Percentiles rank a stretch among this genome's conserved stretches.
These are phyloP conservation scores for Apis florea DNA, from an alignment of 1,140 invertebrate genomes.

Conservation along the genomic window DNA sequence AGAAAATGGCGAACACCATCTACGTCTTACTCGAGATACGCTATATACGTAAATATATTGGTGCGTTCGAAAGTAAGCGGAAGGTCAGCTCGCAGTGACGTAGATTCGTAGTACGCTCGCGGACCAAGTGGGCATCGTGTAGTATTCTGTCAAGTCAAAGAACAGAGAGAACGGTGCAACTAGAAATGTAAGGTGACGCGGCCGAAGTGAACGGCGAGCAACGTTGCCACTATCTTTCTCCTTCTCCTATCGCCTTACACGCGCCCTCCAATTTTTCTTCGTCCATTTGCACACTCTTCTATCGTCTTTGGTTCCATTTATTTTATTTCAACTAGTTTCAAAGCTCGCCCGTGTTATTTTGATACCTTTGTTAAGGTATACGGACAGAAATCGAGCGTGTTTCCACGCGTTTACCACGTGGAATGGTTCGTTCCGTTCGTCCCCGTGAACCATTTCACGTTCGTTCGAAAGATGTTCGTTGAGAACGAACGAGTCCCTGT, in stretches of 20 bases:
- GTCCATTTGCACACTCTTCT: not conserved
- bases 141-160: not conserved
- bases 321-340: not conserved
- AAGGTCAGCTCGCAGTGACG: constrained; percentile 27
- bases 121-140: not conserved
- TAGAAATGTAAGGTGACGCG: constrained; percentile 7
- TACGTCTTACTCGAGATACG: too few relatives aligned
- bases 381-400: not conserved
- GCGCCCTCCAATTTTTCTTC: not conserved
- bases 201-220: not conserved
- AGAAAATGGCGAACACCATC: too few relatives aligned
- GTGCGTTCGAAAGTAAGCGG: constrained; percentile 23
- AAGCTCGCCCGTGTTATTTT: too few relatives aligned
- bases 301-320: not conserved
- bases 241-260: not conserved
- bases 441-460: too few relatives aligned
- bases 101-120: constrained; percentile 1
- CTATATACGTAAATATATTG: too few relatives aligned
- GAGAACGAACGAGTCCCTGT: not conserved
- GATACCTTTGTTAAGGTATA: not conserved
- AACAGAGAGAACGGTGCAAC: not conserved
- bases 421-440: not conserved
- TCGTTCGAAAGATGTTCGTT: not conserved
- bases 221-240: not conserved
- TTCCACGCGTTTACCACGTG: not conserved